phyloP scores from a whole-genome alignment of 2,888 invertebrate genomes.

The Cybosia mesomella region DNA sequence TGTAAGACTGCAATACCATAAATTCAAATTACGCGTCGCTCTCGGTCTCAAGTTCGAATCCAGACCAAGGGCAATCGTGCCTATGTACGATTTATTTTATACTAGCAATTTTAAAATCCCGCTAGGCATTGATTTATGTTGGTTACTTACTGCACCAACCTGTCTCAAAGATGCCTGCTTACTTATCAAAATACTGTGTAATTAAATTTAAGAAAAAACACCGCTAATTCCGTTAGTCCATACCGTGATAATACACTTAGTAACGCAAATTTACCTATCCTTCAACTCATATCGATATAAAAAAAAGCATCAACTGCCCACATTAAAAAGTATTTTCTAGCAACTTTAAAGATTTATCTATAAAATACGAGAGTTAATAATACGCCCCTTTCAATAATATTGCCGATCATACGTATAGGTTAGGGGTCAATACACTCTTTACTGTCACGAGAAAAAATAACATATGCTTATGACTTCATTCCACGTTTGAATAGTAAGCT shows the following conservation, averaged over 20 bases:
- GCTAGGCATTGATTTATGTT: constrained; percentile 16
- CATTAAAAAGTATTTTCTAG: constrained; percentile 13
- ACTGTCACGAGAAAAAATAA: constrained; percentile 34
- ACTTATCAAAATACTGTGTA: not conserved
- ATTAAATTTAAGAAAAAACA: not conserved
- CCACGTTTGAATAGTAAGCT: constrained; percentile 30
- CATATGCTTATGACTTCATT: constrained; percentile 44
- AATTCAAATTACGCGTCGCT: constrained; percentile 29
- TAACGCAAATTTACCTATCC: constrained; percentile 5
- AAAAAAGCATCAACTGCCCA: not conserved
- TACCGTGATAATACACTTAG: not conserved
- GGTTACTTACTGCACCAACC: not conserved
- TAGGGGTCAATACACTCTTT: constrained; percentile 46
- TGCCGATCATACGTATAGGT: constrained; percentile 31
- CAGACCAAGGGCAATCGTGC: constrained; percentile 16
- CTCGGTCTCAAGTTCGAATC: constrained; percentile 19
- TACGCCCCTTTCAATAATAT: constrained; percentile 37
- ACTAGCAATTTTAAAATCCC: constrained; percentile 20
- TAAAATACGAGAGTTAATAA: constrained; percentile 28
- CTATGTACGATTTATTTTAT: constrained; percentile 26
- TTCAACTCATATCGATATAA: not conserved
- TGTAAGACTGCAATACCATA: constrained; percentile 20
- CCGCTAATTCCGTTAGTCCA: constrained; percentile 7
- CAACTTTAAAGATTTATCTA: constrained; percentile 34
- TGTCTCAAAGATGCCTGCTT: not conserved